A percentile compares a stretch with the other conserved stretches of the same genome.
Evolutionary conservation across 2,113 vertebrate species (phyloP).

Genomic region (Porphyrio hochstetteri): DNA sequence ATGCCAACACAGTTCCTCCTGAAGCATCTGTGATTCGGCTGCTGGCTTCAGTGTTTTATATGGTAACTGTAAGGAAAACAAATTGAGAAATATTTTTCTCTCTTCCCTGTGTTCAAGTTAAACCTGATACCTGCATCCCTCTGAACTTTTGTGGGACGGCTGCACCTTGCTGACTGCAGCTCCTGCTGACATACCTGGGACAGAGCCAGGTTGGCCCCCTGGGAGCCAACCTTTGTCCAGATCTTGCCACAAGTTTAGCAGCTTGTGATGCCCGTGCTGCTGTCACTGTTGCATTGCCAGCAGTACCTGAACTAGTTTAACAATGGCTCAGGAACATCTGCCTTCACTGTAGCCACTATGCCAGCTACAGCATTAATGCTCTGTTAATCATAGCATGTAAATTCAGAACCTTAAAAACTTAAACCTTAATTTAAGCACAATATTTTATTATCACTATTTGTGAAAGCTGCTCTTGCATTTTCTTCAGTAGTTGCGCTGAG

Average conservation of each 20-base stretch:
- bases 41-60: neutral
- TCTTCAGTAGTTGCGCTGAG: neutral
- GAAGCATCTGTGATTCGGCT: neutral
- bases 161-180: neutral
- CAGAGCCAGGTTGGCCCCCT: neutral
- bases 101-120: neutral
- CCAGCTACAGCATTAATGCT: neutral
- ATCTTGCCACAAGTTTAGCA: neutral
- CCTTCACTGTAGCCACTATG: neutral
- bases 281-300: neutral
- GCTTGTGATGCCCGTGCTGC: neutral
- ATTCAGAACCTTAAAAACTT: neutral
- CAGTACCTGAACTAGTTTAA: neutral
- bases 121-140: neutral
- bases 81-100: neutral
- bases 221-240: neutral
- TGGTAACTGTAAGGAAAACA: neutral
- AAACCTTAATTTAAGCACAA: neutral
- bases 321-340: neutral
- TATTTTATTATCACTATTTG: neutral
- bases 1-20: neutral
- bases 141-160: neutral
- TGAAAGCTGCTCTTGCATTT: neutral
- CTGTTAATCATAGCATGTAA: neutral
- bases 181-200: accelerated